phyloP scores from a whole-genome alignment of 1,140 invertebrate genomes.

The Reticulitermes speratus region DNA sequence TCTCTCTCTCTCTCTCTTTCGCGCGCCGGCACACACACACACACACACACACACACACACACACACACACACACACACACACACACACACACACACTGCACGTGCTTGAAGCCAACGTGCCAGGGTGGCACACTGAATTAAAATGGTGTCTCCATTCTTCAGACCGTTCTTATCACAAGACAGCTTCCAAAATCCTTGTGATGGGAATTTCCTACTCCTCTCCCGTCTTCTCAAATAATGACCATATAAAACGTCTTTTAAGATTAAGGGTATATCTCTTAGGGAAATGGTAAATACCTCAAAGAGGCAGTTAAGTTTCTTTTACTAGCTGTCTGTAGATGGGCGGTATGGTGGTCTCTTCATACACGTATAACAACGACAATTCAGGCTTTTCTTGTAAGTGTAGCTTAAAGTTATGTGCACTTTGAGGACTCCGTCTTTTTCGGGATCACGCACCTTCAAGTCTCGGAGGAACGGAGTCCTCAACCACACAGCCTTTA shows the following conservation, averaged over 20 bases:
- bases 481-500: too few relatives aligned
- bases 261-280: not conserved
- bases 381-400: too few relatives aligned
- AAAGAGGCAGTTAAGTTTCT: not conserved
- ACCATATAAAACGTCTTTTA: not conserved
- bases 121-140: not conserved
- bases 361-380: too few relatives aligned
- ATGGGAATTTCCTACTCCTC: not conserved
- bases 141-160: not conserved
- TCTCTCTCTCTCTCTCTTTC: too few relatives aligned
- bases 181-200: not conserved
- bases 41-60: too few relatives aligned
- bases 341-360: too few relatives aligned
- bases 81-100: not conserved
- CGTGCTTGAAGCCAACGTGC: not conserved
- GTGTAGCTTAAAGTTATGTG: too few relatives aligned
- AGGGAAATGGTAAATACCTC: not conserved
- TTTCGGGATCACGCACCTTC: too few relatives aligned
- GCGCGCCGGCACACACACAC: too few relatives aligned
- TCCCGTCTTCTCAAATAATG: not conserved
- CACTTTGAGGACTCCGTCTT: too few relatives aligned
- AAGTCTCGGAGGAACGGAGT: too few relatives aligned
- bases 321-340: not conserved
- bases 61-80: too few relatives aligned
- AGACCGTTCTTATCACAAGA: not conserved